Conservation (phyloP, 2,113 vertebrate species). For the Aptenodytes patagonicus region DNA sequence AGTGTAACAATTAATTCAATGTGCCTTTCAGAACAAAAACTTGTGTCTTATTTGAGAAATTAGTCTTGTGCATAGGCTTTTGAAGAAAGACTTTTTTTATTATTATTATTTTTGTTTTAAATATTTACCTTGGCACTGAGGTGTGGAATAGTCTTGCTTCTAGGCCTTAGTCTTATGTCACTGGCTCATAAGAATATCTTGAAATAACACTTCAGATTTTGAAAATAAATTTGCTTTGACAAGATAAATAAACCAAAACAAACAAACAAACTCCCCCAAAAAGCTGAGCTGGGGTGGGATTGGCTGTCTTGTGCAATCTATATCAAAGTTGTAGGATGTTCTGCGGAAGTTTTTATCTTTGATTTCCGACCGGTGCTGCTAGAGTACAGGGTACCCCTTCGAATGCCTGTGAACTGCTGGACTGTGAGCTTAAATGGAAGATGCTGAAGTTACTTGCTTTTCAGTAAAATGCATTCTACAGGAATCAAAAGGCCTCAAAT, state of each 20-base stretch:
- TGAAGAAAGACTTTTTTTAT: not conserved
- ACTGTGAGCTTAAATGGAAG: not conserved
- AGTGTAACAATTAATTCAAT: not conserved
- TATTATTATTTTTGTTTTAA: not conserved
- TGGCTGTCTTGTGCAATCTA: not conserved
- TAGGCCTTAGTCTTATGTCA: not conserved
- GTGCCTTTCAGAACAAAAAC: not conserved
- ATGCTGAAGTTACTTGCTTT: not conserved
- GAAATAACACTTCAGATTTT: not conserved
- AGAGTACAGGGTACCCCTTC: not conserved
- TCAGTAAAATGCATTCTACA: not conserved
- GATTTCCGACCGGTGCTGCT: not conserved
- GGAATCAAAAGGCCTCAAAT: not conserved
- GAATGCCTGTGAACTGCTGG: not conserved
- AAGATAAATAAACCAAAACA: not conserved
- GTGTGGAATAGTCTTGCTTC: not conserved
- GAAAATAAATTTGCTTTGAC: not conserved
- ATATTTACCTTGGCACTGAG: not conserved
- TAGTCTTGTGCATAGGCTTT: not conserved
- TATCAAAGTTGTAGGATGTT: not conserved
- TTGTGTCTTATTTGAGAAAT: not conserved
- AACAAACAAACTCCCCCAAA: not conserved
- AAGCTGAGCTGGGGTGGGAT: not conserved
- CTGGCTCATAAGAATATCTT: not conserved
- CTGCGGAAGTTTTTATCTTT: not conserved